Conservation (phyloP, 2,113 vertebrate genomes). For the Myrmophylax atrothorax region DNA sequence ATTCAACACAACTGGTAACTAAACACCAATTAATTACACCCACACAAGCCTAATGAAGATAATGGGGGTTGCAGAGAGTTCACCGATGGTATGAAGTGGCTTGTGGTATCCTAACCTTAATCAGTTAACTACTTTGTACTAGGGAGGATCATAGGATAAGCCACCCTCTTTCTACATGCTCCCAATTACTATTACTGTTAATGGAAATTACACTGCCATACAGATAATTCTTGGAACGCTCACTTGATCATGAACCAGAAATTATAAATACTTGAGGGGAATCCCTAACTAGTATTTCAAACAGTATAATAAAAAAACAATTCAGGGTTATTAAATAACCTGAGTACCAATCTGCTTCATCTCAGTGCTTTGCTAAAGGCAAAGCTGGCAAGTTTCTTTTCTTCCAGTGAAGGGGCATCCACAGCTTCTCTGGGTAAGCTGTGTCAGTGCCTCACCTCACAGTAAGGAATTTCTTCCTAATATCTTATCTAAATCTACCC, state of each 20-base stretch:
- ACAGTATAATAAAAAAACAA: not conserved
- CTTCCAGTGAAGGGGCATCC: not conserved
- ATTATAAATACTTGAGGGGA: not conserved
- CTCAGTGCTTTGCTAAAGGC: not conserved
- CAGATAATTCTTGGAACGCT: not conserved
- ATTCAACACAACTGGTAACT: constrained; percentile 64
- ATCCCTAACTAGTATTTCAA: not conserved
- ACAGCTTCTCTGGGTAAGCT: not conserved
- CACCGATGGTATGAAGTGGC: constrained; percentile 48
- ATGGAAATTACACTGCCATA: constrained; percentile 45
- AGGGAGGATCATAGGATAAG: constrained; percentile 60
- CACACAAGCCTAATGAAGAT: constrained; percentile 66
- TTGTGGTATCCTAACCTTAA: constrained; percentile 65
- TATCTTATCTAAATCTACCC: not conserved
- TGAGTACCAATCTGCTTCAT: not conserved
- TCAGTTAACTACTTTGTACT: constrained; percentile 64
- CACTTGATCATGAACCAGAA: not conserved
- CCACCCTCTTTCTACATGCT: constrained; percentile 34
- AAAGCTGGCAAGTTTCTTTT: not conserved
- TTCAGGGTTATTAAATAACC: not conserved
- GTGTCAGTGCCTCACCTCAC: not conserved
- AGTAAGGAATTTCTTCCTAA: not conserved
- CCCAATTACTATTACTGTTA: constrained; percentile 52
- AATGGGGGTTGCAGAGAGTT: constrained; percentile 67
- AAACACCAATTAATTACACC: constrained; percentile 68